phyloP scores from a whole-genome alignment of 2,888 invertebrate genomes.

The Drosophila mercatorum region DNA sequence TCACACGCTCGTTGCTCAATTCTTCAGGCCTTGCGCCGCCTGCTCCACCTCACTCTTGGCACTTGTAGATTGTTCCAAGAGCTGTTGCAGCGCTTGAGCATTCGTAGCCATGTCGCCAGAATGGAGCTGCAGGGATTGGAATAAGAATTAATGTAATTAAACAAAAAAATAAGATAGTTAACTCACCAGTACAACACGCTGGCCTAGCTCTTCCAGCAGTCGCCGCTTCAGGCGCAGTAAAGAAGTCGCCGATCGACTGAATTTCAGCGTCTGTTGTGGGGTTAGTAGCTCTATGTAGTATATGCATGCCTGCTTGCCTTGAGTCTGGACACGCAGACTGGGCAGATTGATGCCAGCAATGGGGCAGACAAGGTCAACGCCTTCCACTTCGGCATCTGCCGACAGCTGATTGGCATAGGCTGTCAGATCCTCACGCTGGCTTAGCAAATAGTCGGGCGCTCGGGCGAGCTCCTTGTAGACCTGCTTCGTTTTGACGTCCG shows the following conservation, averaged over 20 bases:
- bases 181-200: constrained; percentile 78
- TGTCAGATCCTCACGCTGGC: constrained; percentile 65
- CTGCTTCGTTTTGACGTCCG: constrained; percentile 29
- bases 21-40: constrained; percentile 35
- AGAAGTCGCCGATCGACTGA: constrained; percentile 71
- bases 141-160: neutral
- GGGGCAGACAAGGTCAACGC: constrained; percentile 73
- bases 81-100: constrained; percentile 50
- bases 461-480: constrained; percentile 64
- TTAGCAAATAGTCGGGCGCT: constrained; percentile 76
- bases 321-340: constrained; percentile 72
- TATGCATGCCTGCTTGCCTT: constrained; percentile 33
- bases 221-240: constrained; percentile 78
- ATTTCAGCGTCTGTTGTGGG: constrained; percentile 71
- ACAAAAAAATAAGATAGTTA: fast-evolving
- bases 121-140: constrained; percentile 41
- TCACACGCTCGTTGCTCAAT: constrained; percentile 57
- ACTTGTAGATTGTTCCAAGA: constrained; percentile 29
- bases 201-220: constrained; percentile 72
- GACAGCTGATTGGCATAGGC: constrained; percentile 62
- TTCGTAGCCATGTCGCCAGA: constrained; percentile 59
- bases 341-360: constrained; percentile 82
- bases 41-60: constrained; percentile 1
- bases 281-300: constrained; percentile 80
- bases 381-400: constrained; percentile 60